phyloP scores from a whole-genome alignment of 2,888 invertebrate genomes.

The Eupithecia dodoneata region DNA sequence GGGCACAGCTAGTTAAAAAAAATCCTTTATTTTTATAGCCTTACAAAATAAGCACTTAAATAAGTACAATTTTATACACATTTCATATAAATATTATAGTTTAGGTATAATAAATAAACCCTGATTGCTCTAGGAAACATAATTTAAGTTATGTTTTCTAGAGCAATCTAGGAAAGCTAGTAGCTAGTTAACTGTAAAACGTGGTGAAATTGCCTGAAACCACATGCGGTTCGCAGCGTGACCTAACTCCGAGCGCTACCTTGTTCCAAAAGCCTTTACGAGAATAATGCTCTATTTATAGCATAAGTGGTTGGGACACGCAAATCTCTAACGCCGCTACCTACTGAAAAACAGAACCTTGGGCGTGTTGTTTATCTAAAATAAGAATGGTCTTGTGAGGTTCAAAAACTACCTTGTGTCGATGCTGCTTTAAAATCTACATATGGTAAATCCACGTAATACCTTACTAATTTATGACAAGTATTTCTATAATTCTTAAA shows the following conservation, averaged over 20 bases:
- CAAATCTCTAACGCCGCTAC: not conserved
- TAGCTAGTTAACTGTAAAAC: not conserved
- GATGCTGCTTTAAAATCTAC: not conserved
- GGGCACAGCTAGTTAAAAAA: too few species aligned
- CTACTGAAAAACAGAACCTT: not conserved
- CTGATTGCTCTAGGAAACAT: not conserved
- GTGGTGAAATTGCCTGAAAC: not conserved
- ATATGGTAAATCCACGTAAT: too few species aligned
- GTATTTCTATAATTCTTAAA: too few species aligned
- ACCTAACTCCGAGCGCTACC: not conserved
- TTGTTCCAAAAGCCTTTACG: conserved; percentile 5
- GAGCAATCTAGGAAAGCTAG: too few species aligned
- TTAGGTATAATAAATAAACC: too few species aligned
- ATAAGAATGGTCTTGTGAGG: not conserved
- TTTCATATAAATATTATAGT: too few species aligned
- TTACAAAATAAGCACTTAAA: too few species aligned
- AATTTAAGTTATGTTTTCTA: too few species aligned
- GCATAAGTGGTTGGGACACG: not conserved
- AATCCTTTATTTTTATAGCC: too few species aligned
- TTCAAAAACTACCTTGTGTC: not conserved
- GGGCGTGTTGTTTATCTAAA: not conserved
- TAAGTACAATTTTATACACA: too few species aligned
- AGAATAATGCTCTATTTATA: conserved; percentile 10
- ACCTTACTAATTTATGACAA: too few species aligned
- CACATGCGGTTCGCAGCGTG: conserved; percentile 1